A percentile compares a stretch with the other conserved stretches of the same genome.
phyloP scores from a whole-genome alignment of 1,140 invertebrate genomes.

The Drosophila willistoni region DNA sequence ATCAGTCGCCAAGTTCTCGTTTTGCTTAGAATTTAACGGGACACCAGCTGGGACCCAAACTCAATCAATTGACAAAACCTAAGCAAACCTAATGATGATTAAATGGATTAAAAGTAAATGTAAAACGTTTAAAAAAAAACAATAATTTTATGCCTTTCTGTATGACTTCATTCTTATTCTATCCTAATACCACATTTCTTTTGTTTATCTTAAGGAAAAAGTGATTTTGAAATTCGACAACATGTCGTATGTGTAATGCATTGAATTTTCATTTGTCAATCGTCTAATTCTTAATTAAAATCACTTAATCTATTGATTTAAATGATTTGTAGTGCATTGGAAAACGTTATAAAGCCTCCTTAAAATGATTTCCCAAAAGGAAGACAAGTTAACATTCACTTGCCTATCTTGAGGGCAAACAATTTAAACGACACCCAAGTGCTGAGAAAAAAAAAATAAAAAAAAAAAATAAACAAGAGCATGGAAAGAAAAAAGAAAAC shows the following conservation, averaged over 20 bases:
- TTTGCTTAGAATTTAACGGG: neutral
- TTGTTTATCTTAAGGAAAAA: too few relatives aligned
- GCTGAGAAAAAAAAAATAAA: neutral
- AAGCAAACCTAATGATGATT: neutral
- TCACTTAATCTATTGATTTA: too few relatives aligned
- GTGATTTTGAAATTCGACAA: too few relatives aligned
- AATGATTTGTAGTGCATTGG: too few relatives aligned
- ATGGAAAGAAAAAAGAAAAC: neutral
- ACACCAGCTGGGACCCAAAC: constrained; percentile 2
- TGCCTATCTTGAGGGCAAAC: constrained; percentile 24
- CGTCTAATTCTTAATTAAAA: too few relatives aligned
- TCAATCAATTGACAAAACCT: neutral
- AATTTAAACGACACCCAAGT: constrained; percentile 32
- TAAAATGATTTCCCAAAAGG: neutral
- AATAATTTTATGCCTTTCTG: too few relatives aligned
- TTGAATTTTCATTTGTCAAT: too few relatives aligned
- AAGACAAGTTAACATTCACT: neutral
- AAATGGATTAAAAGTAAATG: neutral
- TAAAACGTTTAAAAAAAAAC: too few relatives aligned
- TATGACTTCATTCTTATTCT: too few relatives aligned
- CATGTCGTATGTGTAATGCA: too few relatives aligned
- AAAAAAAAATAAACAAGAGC: neutral
- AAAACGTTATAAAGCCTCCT: neutral
- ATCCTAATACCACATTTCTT: too few relatives aligned
- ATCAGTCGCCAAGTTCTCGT: neutral